Conservation (phyloP, 2,113 vertebrate genomes). For the Centropus unirufus region DNA sequence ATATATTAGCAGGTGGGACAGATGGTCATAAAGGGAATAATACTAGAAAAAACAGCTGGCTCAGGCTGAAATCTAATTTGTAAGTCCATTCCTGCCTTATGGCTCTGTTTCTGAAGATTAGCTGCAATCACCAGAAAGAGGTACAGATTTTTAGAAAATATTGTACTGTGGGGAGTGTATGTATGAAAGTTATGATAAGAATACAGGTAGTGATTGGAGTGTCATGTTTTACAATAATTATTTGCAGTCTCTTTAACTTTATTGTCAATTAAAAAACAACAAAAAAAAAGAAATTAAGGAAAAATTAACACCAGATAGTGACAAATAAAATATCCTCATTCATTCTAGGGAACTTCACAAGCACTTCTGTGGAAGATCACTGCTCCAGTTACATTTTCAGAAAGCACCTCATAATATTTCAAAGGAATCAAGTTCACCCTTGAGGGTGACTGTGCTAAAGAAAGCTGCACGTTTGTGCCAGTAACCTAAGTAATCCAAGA, state of each 20-base stretch:
- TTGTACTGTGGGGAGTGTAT: accelerated
- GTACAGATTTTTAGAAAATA: background rate
- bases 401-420: constrained; percentile 4
- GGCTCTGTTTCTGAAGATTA: constrained; percentile 3
- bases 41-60: constrained; percentile 3
- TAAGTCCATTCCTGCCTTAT: constrained; percentile 27
- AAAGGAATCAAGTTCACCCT: background rate
- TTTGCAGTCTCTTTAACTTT: background rate
- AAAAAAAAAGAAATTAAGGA: background rate
- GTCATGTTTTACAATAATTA: background rate
- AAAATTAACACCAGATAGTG: background rate
- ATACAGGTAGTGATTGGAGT: background rate
- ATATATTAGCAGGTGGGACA: constrained; percentile 20
- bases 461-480: background rate
- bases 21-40: constrained; percentile 36
- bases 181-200: background rate
- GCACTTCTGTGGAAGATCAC: background rate
- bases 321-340: background rate
- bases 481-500: background rate
- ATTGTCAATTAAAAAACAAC: background rate
- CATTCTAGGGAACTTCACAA: background rate
- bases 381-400: background rate
- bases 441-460: background rate
- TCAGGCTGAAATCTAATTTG: constrained; percentile 8
- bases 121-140: background rate